Evolutionary conservation across 2,888 invertebrate genomes (phyloP), one percentile per base, ranked within the genome.

Genomic region (Drosophila eohydei): DNA sequence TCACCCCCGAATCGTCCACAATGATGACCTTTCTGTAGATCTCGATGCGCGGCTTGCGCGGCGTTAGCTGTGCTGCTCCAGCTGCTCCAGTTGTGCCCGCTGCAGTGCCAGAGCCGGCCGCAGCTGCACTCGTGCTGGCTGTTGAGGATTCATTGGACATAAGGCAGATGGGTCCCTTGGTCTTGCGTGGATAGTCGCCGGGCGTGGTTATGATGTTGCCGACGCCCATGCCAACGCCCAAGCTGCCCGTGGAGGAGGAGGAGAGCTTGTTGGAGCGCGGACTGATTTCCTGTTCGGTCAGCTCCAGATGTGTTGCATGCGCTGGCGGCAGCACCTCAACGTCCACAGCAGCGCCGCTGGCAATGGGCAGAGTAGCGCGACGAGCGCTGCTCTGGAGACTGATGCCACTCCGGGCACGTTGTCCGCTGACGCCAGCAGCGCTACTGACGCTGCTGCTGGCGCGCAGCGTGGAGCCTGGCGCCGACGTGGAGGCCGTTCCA

Each of bases 11-110:
- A 48, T 92, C 92, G 71, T 93, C 93, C 51, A 93, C 92, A 60
- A 93, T 93, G 65, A 93, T 92, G 30, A 93, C 93, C 76, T 93
- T 93, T 16, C 91, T 90, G 64, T 92, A 92, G 44, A 93, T 83
- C 11, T 90, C 92, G 44, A 93, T 92, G 55, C 88, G 88, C 14
- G 92, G 92, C 59, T 81, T 84, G 6, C 88, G 63, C 1, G 77
- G 69, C 26, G 75, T 67, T 6, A 12, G 34, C 50, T 41, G 34
- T 6, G 52, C 44, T 8, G 61, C 30, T 7, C 54, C 8, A 6
- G 43, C 36, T 12, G 43, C 11, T 9, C 26, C 7, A 9, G 8
- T 11, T 11, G 30, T 48, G 9, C 30, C 32, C 3, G 14, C 59
- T 7, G 43, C 34, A 6, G 34, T 1, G 4, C 16, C 50, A 28